Percentiles rank a stretch among this genome's conserved stretches.
Conservation (phyloP, 1,140 invertebrate species). For the Pteromalus puparum region DNA sequence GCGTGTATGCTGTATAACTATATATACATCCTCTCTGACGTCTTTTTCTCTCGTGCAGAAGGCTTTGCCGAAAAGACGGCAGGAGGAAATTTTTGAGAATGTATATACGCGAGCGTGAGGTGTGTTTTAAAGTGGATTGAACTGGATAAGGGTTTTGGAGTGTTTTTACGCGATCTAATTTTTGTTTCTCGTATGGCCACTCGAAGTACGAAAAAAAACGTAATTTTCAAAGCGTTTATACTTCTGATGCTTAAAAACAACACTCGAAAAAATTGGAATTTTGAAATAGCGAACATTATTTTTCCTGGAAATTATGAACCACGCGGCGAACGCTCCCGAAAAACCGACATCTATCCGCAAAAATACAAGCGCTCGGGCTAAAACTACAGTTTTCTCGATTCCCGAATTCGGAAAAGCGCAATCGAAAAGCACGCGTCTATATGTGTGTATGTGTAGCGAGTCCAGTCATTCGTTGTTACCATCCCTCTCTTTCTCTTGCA, state of each 20-base stretch:
- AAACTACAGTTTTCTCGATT: neutral
- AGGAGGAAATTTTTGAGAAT: neutral
- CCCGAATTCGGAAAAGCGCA: neutral
- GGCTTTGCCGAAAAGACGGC: neutral
- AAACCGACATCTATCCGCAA: neutral
- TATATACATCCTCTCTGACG: neutral
- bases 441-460: neutral
- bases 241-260: no score
- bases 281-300: no score
- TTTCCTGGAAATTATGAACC: neutral
- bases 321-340: no score
- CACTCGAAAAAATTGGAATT: no score
- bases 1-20: neutral
- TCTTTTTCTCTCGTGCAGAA: neutral
- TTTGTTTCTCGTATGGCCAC: no score
- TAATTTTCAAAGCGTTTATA: no score
- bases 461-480: neutral
- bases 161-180: neutral
- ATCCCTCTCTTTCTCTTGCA: neutral
- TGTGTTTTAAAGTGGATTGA: neutral
- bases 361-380: neutral
- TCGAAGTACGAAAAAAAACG: no score
- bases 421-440: no score
- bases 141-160: neutral
- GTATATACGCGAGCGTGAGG: neutral